Percentiles rank a stretch among this genome's conserved stretches.
phyloP scores from a whole-genome alignment of 2,797 vertebrate species.

The Tapirus indicus region DNA sequence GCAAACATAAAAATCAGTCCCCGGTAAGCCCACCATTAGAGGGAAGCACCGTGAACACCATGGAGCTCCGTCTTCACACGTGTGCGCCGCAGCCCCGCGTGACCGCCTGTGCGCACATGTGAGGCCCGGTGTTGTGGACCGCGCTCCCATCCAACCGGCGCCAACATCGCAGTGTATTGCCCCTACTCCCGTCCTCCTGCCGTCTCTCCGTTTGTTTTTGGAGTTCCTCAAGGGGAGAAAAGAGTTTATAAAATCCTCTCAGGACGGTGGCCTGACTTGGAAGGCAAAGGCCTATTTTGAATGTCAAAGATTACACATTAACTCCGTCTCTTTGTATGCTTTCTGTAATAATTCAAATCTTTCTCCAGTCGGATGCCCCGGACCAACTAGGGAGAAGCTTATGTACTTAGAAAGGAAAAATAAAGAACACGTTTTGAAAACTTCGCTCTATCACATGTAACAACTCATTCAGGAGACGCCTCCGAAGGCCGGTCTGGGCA shows the following conservation, averaged over 20 bases:
- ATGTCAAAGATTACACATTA: background rate
- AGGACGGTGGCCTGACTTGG: background rate
- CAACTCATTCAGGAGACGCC: background rate
- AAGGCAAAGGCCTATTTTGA: background rate
- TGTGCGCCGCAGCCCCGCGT: background rate
- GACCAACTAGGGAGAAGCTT: background rate
- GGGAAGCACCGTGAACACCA: background rate
- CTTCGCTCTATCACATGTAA: background rate
- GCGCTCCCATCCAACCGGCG: background rate
- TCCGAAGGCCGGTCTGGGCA: background rate
- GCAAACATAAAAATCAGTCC: background rate
- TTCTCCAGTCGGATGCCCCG: background rate
- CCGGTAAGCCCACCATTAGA: background rate
- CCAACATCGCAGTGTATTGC: background rate
- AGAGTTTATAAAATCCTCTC: background rate
- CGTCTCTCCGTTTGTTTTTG: background rate
- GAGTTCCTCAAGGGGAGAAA: background rate
- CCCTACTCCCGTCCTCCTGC: background rate
- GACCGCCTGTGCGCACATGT: background rate
- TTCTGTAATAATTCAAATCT: slow-evolving; percentile 28
- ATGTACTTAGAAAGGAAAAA: background rate
- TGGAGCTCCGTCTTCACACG: background rate
- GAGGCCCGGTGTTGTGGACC: background rate
- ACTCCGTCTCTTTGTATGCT: background rate
- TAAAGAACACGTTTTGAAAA: background rate